Base-by-base conservation (phyloP, 2,888 invertebrate genomes). In the Agrochola macilenta region DNA sequence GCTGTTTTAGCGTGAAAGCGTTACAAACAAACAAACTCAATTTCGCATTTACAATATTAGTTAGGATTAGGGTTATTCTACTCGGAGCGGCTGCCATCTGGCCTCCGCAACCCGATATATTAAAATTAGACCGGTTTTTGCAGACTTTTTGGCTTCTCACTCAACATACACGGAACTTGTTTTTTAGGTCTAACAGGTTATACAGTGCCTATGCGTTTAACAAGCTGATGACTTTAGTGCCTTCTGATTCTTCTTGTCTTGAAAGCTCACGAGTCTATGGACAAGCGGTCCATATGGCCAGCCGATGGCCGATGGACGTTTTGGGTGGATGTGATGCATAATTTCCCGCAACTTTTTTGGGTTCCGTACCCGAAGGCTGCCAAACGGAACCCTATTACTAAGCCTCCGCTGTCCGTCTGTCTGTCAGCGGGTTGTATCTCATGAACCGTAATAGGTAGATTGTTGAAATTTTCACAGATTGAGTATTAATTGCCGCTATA, bases 41-140 rank as follows among this genome's bases (percentile, higher is more conserved):
- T 39, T 39, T 39, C 39, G 39, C 39, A 39, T 39, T 7, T 7
- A 39, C 3, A 39, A 39, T 39, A 39, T 39, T 39, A 35, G 35
- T 35, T 35, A 39, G 5, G 5, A 17, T 49, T 49, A 17, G 49
- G 52, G 52, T 52, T 20, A 52, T 20, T 52, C 20, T 46, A 23
- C 30, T 0, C 57, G n/a, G 57, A 26, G 14, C 3, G 57, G 12
- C 39, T 20, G 35, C 54, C 71, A 70, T 23, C 46, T 70, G 80
- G 71, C 71, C 17, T 54, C 54, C 1, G 70, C 17, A 57, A 79
- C 80, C 12, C 4, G 77, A 63, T 71, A 69, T 69, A 9, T 30
- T 12, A 39, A 39, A 35, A 23, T 26, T 79, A 78, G 63, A 80
- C 80, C 71, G 71, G 78, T 78, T 78, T 78, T 78, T 54, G 11